Percentiles rank a stretch among this genome's conserved stretches.
Evolutionary conservation across 2,113 vertebrate species (phyloP).

Genomic region (Pimephales promelas): DNA sequence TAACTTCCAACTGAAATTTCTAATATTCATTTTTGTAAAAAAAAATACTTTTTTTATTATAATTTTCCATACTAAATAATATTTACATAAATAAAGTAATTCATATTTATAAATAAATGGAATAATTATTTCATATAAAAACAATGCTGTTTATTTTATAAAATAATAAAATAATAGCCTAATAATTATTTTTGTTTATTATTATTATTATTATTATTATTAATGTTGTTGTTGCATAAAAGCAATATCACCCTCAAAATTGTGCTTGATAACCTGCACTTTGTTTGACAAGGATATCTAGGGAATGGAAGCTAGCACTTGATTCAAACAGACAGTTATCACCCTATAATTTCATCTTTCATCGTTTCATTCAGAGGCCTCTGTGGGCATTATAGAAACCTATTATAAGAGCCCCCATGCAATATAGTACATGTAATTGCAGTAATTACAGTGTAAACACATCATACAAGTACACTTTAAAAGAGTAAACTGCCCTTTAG

Average conservation of each 20-base stretch:
- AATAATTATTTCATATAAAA: neutral
- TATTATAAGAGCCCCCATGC: neutral
- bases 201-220: neutral
- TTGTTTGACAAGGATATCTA: slow-evolving; percentile 16
- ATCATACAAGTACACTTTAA: neutral
- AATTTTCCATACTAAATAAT: neutral
- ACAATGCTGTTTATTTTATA: neutral
- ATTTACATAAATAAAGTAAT: neutral
- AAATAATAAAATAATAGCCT: neutral
- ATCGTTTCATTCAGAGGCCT: neutral
- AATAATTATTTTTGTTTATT: neutral
- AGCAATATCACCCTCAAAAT: neutral
- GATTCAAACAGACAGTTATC: neutral
- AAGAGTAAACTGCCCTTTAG: slow-evolving; percentile 9
- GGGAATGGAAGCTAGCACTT: neutral
- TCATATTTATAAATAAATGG: neutral
- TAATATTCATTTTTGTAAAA: neutral
- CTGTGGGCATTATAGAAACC: neutral
- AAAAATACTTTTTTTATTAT: neutral
- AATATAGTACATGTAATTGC: slow-evolving; percentile 4
- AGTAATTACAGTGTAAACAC: slow-evolving; percentile 10
- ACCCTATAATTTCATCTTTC: neutral
- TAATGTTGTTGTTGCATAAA: no score
- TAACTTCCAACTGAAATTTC: neutral
- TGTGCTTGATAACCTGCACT: neutral